Conservation (phyloP, 2,113 vertebrate species). For the Alectura lathami region DNA sequence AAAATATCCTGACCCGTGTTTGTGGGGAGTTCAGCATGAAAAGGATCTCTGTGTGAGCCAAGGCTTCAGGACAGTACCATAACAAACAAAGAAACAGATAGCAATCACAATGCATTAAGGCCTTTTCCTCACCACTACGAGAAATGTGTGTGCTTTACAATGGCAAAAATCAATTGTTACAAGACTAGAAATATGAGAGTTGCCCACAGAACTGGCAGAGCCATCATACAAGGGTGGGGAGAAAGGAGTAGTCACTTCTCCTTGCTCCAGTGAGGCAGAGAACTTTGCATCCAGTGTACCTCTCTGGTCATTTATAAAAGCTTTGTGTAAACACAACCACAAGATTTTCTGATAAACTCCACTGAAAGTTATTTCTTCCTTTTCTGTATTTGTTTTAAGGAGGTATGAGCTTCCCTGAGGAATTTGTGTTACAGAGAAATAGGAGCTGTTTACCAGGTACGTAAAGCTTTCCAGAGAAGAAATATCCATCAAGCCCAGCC, state of each 20-base stretch:
- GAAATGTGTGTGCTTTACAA: background rate
- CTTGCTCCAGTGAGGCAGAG: background rate
- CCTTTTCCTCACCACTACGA: background rate
- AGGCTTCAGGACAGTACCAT: background rate
- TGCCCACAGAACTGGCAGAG: background rate
- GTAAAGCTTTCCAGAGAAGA: background rate
- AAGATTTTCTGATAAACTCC: background rate
- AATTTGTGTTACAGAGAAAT: background rate
- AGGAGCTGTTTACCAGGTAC: background rate
- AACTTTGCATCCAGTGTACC: background rate
- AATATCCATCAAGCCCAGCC: background rate
- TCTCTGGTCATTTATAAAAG: background rate
- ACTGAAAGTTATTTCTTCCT: background rate
- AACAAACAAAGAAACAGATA: background rate
- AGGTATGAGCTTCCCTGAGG: background rate
- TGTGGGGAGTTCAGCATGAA: background rate
- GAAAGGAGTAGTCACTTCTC: background rate
- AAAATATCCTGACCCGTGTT: background rate
- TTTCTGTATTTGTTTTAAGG: background rate
- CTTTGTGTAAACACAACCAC: background rate
- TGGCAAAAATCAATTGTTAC: background rate
- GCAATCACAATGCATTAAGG: rapidly evolving
- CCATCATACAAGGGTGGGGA: rapidly evolving
- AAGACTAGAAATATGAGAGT: background rate
- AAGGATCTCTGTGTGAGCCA: background rate